A percentile compares a stretch with the other conserved stretches of the same genome.
phyloP scores from a whole-genome alignment of 2,888 invertebrate species.

The Peribatodes rhomboidaria region DNA sequence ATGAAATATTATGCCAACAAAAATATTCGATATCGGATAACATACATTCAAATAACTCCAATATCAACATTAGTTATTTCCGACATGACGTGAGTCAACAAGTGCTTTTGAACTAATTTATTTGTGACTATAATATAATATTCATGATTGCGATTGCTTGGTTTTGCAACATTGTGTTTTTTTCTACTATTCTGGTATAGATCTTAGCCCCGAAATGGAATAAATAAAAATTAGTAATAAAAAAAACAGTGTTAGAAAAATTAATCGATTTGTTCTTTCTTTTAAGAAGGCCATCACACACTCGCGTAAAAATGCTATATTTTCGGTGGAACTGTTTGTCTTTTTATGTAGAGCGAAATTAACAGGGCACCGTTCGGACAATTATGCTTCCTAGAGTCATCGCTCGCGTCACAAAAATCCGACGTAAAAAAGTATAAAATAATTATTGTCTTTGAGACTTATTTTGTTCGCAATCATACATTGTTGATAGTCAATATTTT shows the following conservation, averaged over 20 bases:
- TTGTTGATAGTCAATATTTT: background rate
- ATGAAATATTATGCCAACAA: conserved; percentile 6
- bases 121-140: conserved; percentile 7
- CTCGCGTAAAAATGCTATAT: background rate
- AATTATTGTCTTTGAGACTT: conserved; percentile 9
- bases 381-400: conserved; percentile 2
- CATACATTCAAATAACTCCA: conserved; percentile 6
- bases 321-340: background rate
- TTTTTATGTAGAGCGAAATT: background rate
- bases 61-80: conserved; percentile 10
- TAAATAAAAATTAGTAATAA: too few species aligned
- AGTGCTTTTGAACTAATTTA: conserved; percentile 4
- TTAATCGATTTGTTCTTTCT: too few species aligned
- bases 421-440: conserved; percentile 8
- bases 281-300: too few species aligned
- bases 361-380: background rate
- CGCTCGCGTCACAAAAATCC: conserved; percentile 7
- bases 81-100: conserved; percentile 1
- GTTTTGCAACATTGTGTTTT: background rate
- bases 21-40: conserved; percentile 14
- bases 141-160: conserved; percentile 2
- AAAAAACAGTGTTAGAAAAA: too few species aligned
- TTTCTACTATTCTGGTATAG: background rate
- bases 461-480: background rate
- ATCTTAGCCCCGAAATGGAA: background rate